These are phyloP conservation scores for Philereme transversata DNA, from an alignment of 2,888 invertebrate genomes.

Conservation along the genomic window DNA sequence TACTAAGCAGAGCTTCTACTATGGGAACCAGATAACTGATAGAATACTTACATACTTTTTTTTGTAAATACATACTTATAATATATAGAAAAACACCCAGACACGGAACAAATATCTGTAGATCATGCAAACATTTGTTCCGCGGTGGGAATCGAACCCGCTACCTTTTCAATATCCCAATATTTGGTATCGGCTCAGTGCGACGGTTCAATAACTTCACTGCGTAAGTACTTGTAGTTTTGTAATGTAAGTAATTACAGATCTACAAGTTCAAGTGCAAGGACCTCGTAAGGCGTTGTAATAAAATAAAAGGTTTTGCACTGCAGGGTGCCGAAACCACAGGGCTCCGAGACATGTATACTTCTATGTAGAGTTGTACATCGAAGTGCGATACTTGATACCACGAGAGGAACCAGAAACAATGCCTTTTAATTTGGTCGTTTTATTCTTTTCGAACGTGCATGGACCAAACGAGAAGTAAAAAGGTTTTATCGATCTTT, in stretches of 20 bases:
- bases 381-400: constrained; percentile 52
- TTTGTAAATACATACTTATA: too few relatives aligned
- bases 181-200: constrained; percentile 9
- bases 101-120: too few relatives aligned
- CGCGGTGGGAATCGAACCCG: too few relatives aligned
- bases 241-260: constrained; percentile 9
- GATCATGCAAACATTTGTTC: too few relatives aligned
- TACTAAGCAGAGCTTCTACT: too few relatives aligned
- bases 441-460: constrained; percentile 36
- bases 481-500: constrained; percentile 12
- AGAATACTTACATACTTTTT: too few relatives aligned
- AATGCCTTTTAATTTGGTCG: constrained; percentile 44
- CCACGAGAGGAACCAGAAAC: constrained; percentile 45
- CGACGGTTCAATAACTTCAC: constrained; percentile 1
- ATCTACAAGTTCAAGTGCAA: constrained; percentile 57
- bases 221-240: background rate
- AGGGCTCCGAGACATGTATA: constrained; percentile 48
- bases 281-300: constrained; percentile 62
- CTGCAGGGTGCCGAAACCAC: constrained; percentile 63
- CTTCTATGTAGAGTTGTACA: constrained; percentile 42
- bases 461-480: background rate
- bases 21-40: too few relatives aligned
- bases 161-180: too few relatives aligned
- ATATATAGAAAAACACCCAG: too few relatives aligned
- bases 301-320: constrained; percentile 67